A percentile compares a stretch with the other conserved stretches of the same genome.
Conservation (phyloP, 1,140 invertebrate species). For the Conus betulinus region DNA sequence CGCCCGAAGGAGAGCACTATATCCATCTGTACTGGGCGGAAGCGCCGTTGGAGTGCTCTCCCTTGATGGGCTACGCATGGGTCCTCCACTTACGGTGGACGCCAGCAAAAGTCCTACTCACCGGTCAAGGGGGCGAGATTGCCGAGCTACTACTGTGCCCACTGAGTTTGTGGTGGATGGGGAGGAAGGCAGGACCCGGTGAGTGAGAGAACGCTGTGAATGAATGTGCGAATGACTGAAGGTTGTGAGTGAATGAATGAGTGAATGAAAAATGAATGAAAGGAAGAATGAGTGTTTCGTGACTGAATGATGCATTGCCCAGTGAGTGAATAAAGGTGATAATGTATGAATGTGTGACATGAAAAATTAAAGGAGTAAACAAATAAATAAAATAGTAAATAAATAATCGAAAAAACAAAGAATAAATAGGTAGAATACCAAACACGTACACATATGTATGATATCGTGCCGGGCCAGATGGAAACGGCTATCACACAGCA, state of each 20-base stretch:
- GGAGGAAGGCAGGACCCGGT: slow-evolving; percentile 80
- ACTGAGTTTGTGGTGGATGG: slow-evolving; percentile 97
- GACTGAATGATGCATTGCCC: not conserved
- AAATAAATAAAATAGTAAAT: too few species aligned
- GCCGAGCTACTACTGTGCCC: slow-evolving; percentile 89
- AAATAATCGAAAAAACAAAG: too few species aligned
- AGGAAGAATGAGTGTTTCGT: not conserved
- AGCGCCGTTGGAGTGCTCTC: slow-evolving; percentile 78
- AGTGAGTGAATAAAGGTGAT: too few species aligned
- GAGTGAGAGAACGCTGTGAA: slow-evolving; percentile 49
- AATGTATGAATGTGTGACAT: too few species aligned
- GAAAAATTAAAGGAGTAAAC: too few species aligned
- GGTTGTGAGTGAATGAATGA: too few species aligned
- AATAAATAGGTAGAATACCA: too few species aligned
- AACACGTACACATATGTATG: too few species aligned
- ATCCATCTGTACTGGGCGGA: slow-evolving; percentile 79
- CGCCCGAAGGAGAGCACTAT: slow-evolving; percentile 76
- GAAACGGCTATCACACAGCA: too few species aligned
- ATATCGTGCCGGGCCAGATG: too few species aligned
- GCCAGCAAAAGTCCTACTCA: slow-evolving; percentile 77
- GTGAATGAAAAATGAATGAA: not conserved
- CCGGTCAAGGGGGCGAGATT: slow-evolving; percentile 91
- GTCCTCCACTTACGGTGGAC: slow-evolving; percentile 64
- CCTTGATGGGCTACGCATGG: slow-evolving; percentile 66
- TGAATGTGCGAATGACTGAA: too few species aligned